Base-by-base conservation (phyloP, 37 sponge, comb jelly and placozoan species). In the Spongilla lacustris region DNA sequence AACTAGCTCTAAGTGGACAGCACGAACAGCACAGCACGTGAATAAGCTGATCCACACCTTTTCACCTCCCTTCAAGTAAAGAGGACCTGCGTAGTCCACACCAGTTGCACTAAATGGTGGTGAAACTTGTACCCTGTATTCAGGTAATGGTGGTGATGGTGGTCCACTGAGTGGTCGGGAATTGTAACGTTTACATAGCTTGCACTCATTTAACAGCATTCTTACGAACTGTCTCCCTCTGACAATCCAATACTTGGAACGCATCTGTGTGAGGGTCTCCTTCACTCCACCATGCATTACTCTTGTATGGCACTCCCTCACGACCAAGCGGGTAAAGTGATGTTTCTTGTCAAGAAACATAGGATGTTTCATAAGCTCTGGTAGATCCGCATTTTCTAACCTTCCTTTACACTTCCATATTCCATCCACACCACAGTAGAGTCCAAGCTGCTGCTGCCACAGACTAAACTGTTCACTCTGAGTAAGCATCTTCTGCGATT, bases 21-120 rank as follows among this genome's bases (percentile, higher is more conserved):
- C 84, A 19, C 84, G n/a, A 66, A 68, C 75, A 34, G 72, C 76
- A 75, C 75, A 75, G 67, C 84, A 84, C 5, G 84, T 84, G 67
- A 50, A 68, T 22, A 81, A 32, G 29, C 68, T 68, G n/a, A 81
- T 68, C 70, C 81, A 81, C 22, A 81, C 81, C 69, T 84, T 84
- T 21, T 84, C 34, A 27, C 67, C 72, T 14, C 14, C 35, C 9
- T 32, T 72, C 34, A 82, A 17, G 58, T 58, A 58, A 17, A 58
- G 68, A 30, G 75, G 76, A 9, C 76, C 76, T 26, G 84, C 84
- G 21, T 49, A 58, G 33, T 84, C 84, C 17, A 84, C 68, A 12
- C 84, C 84, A 46, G 68, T 50, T 24, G 24, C n/a, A 23, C 21
- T 24, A 68, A 85, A 85, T 23, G 86, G 71, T 33, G 70, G 78